Evolutionary conservation across 2,888 invertebrate genomes (phyloP), one percentile per base, ranked within the genome.

Genomic region (Lasioglossum villosulum): DNA sequence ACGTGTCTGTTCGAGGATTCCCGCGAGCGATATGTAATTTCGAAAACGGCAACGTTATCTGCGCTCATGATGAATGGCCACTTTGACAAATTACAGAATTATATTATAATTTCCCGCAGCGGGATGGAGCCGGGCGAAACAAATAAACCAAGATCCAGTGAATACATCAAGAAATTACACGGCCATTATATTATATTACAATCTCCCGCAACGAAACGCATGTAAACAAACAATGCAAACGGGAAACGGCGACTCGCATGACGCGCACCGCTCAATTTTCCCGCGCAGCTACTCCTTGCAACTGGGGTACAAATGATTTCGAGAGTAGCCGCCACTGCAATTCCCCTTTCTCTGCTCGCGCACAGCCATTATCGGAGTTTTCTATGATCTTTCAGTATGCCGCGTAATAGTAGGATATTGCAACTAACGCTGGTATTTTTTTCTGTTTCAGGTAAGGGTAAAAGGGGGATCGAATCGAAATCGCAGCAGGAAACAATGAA

Each of bases 371-470:
- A 83, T 84, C 77, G 34, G 70, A 39, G 34, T 74, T 75, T 56
- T 73, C 72, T 66, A 73, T 83, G 72, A 59, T 73, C 48, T 39
- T 71, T 71, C 75, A 34, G 48, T 71, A 59, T 78, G 34, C 56
- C 63, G n/a, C 14, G 78, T 78, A 78, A 63, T 56, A 52, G 42
- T 42, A 10, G 52, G 52, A 72, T 63, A 63, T 78, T 71, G n/a
- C 75, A 45, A 37, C 63, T 84, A 84, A 83, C 78, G 74, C 71
- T n/a, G 42, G 34, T n/a, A 34, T 70, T 42, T 56, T 39, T 39
- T 71, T 72, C 78, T 84, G 84, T 84, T 83, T 37, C 84, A 78
- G 84, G 84, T 84, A 84, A 83, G 78, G n/a, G 63, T 14, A 37
- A 84, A 63, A 39, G 70, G 45, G 30, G 66, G 27, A 75, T 37